These are phyloP conservation scores for Masticophis lateralis DNA, from an alignment of 2,797 vertebrate species.

Conservation along the genomic window DNA sequence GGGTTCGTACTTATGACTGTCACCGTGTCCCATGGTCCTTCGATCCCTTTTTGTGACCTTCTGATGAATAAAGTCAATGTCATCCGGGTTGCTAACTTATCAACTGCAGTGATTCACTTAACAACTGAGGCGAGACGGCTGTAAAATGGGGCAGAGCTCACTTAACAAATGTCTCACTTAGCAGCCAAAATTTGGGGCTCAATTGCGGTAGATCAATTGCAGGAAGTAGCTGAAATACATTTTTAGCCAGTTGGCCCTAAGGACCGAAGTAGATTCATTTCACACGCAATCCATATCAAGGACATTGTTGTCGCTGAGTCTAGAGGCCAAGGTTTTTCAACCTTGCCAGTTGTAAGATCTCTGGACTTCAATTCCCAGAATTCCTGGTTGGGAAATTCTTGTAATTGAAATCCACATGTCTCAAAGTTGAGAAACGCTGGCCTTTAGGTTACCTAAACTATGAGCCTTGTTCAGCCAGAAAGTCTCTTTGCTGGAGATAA, in stretches of 20 bases:
- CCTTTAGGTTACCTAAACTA: not conserved
- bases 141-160: not conserved
- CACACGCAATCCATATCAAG: not conserved
- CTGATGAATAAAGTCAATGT: not conserved
- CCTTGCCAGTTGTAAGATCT: too few species aligned
- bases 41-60: too few species aligned
- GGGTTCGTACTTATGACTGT: too few species aligned
- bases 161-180: not conserved
- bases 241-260: not conserved
- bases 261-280: too few species aligned
- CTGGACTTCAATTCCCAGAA: too few species aligned
- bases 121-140: not conserved
- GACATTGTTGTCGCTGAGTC: too few species aligned
- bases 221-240: not conserved
- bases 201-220: not conserved
- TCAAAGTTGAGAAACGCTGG: not conserved
- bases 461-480: not conserved
- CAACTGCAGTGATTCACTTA: not conserved
- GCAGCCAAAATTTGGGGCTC: not conserved
- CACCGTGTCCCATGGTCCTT: accelerated
- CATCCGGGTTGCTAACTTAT: not conserved
- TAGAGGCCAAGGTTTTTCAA: not conserved
- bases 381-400: too few species aligned
- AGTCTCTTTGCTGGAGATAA: not conserved
- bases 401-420: too few species aligned